Percentiles rank a stretch among this genome's conserved stretches.
Evolutionary conservation across 2,888 invertebrate species (phyloP).

Genomic region (Tenthredo scrophulariae): DNA sequence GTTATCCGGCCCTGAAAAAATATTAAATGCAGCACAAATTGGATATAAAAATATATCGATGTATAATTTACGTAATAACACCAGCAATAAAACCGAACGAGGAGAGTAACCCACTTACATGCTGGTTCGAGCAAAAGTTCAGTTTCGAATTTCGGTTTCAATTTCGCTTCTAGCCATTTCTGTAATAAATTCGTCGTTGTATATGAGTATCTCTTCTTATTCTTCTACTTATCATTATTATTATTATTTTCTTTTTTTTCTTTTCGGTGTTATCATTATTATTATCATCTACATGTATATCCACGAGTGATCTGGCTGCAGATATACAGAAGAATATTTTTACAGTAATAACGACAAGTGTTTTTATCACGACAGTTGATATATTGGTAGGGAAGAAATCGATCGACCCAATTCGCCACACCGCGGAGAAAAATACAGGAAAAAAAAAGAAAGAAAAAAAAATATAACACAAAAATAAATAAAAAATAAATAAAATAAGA

Average conservation of each 20-base stretch:
- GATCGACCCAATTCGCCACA: background rate
- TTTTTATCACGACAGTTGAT: background rate
- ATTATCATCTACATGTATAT: background rate
- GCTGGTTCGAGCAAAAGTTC: background rate
- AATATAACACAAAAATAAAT: too few relatives aligned
- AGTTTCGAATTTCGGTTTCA: background rate
- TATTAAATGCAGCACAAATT: conserved; percentile 12
- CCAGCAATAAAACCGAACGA: conserved; percentile 13
- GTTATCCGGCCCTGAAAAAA: conserved; percentile 12
- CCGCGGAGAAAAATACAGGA: background rate
- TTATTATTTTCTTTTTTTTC: background rate
- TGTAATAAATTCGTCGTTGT: background rate
- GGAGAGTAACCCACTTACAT: background rate
- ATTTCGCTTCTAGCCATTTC: background rate
- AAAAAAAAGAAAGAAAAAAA: background rate
- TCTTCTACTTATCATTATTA: background rate
- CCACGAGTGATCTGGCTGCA: background rate
- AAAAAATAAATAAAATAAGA: background rate
- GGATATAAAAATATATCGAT: conserved; percentile 32
- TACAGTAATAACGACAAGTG: background rate
- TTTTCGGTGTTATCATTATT: background rate
- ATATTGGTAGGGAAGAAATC: background rate
- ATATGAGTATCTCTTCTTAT: background rate
- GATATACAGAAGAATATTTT: background rate
- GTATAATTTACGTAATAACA: conserved; percentile 36